Conservation (phyloP, 2,113 vertebrate species). For the Ageneiosus marmoratus region DNA sequence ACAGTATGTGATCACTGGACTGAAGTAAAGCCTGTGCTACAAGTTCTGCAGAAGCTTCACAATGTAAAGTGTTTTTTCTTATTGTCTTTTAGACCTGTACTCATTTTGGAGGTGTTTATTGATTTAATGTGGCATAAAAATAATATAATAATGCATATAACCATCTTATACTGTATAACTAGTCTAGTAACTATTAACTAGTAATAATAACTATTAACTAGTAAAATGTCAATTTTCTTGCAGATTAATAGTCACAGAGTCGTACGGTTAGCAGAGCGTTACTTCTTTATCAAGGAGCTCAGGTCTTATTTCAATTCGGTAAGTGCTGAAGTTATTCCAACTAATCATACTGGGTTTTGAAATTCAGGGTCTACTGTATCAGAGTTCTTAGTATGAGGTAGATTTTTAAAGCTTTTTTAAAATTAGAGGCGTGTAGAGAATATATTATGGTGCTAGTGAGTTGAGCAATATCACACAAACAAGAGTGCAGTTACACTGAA, state of each 20-base stretch:
- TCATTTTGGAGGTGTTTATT: background rate
- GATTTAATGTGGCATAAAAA: background rate
- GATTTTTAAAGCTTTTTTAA: background rate
- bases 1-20: conserved; percentile 21
- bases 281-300: conserved; percentile 7
- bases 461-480: background rate
- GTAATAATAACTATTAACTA: background rate
- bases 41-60: conserved; percentile 14
- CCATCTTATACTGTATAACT: too few relatives aligned
- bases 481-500: background rate
- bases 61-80: background rate
- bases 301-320: background rate
- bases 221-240: background rate
- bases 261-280: background rate
- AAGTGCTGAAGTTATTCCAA: background rate
- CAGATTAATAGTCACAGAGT: conserved; percentile 35
- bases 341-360: too few relatives aligned
- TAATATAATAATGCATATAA: background rate
- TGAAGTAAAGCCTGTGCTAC: background rate
- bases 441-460: background rate
- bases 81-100: background rate
- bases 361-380: background rate
- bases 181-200: background rate
- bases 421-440: background rate
- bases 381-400: background rate